Evolutionary conservation across 2,113 vertebrate genomes (phyloP), one percentile per base, ranked within the genome.

Genomic region (Cathartes aura): DNA sequence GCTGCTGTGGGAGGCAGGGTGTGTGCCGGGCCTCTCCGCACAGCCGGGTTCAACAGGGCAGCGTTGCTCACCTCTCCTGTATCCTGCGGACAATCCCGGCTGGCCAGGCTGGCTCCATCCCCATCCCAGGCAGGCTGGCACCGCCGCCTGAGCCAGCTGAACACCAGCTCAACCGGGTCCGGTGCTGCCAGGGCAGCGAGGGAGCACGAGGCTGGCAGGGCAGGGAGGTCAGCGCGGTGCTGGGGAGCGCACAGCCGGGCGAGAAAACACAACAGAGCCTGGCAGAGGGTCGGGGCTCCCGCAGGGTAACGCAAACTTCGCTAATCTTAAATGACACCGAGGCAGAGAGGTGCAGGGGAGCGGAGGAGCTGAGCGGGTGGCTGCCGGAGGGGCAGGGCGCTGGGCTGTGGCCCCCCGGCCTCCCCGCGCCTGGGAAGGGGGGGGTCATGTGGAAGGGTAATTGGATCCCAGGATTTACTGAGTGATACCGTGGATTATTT

Each of bases 401-500:
- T 26, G 83, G 75, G 34, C 52, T 66, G 76, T 5, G 10, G 34
- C 24, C 67, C 38, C 64, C 43, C 0, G 3, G 63, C 63, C 76
- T 73, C 74, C 19, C 75, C 1, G 2, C 2, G 23, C 63, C 56
- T 5, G 22, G 38, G 53, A 26, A 93, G 40, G 89, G 67, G 73
- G 67, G 73, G 52, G 78, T 91, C 86, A 50, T 89, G 82, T 32
- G 36, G 67, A 58, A 87, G 43, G 43, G 86, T 94, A 96, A 97
- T 97, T 88, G 94, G 93, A 97, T 93, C 87, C 91, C 0, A 14
- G 96, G 89, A 94, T 98, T 96, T 97, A 19, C 66, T 68, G 81
- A 87, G 20, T 91, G 95, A 95, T 95, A 96, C 87, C 1, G 16
- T 62, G 94, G 94, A 97, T 97, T 95, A 95, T 94, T 93, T 95